Evolutionary conservation across 2,113 vertebrate genomes (phyloP), one percentile per base, ranked within the genome.

Genomic region (Chaetorhynchus papuensis): DNA sequence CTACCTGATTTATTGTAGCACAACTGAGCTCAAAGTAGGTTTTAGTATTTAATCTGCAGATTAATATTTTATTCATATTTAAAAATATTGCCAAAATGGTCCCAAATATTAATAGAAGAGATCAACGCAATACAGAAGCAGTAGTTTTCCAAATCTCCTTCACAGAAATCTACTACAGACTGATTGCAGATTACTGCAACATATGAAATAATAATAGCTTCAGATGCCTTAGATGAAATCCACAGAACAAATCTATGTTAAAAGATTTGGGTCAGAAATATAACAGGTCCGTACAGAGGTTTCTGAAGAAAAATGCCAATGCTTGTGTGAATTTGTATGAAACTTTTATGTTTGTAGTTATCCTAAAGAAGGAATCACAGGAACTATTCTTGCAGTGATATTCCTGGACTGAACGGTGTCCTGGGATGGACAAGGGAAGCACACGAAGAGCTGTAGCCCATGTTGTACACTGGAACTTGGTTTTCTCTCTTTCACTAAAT

Each of bases 11-110:
- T 74, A 61, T 50, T 86, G 45, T 61, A 72, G 64, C 15, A 72
- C 31, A 80, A 56, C 56, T 35, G 33, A 85, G 23, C 15, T 88
- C 42, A 83, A 88, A 91, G 56, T 66, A 83, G 59, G 47, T 85
- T 39, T 85, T 88, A 77, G 50, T 54, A 74, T 85, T 90, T 91
- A 96, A 90, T 95, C 75, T 93, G 19, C 6, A 70, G 75, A 94
- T 93, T 94, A 88, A 80, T 83, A 83, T 88, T 91, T 90, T 90
- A 52, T 88, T 95, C 31, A 33, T 88, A 75, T 93, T 88, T 88
- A 30, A 31, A 95, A 92, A 88, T 83, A 74, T 44, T 95, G n/a
- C 15, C 47, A 74, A 96, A 95, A 86, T 59, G 1, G 52, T 59
- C 30, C 71, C 91, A 63, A 60, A 75, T 91, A 94, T 83, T 86